phyloP scores from a whole-genome alignment of 1,140 invertebrate species.

The Pseudomyrmex concolor region DNA sequence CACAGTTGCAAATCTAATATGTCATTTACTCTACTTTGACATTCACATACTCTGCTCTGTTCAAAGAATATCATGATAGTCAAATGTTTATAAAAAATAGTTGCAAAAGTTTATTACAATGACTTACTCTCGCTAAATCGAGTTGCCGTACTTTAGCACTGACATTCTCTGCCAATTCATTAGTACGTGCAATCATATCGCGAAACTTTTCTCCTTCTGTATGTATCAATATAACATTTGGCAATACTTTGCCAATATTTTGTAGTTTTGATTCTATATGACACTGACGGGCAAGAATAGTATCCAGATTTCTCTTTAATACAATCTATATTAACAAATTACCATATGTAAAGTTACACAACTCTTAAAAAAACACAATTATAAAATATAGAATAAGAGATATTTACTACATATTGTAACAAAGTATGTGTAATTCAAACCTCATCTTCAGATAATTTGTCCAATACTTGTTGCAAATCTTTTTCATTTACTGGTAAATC shows the following conservation, averaged over 20 bases:
- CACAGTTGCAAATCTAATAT: slow-evolving; percentile 97
- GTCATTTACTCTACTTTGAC: slow-evolving; percentile 97
- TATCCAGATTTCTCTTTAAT: slow-evolving; percentile 87
- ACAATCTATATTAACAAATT: slow-evolving; percentile 83
- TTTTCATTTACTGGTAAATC: slow-evolving; percentile 74
- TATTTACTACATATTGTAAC: not conserved
- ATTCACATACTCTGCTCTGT: slow-evolving; percentile 96
- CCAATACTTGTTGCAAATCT: slow-evolving; percentile 75
- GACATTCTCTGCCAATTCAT: slow-evolving; percentile 95
- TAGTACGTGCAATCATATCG: slow-evolving; percentile 94
- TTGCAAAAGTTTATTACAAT: not conserved
- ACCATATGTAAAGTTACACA: not conserved
- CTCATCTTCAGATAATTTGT: slow-evolving; percentile 79
- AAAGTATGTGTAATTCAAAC: slow-evolving; percentile 62
- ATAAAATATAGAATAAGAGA: not conserved
- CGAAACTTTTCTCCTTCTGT: slow-evolving; percentile 91
- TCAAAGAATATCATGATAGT: slow-evolving; percentile 46
- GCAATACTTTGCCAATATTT: slow-evolving; percentile 87
- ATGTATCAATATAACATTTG: slow-evolving; percentile 89
- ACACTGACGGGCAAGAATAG: slow-evolving; percentile 86
- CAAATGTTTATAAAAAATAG: not conserved
- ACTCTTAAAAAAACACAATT: not conserved
- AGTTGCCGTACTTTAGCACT: slow-evolving; percentile 97
- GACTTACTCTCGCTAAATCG: slow-evolving; percentile 95
- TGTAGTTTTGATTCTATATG: slow-evolving; percentile 89